These are phyloP conservation scores for Scelioninae gen. 2 DNA, from an alignment of 2,888 invertebrate genomes.

Conservation along the genomic window DNA sequence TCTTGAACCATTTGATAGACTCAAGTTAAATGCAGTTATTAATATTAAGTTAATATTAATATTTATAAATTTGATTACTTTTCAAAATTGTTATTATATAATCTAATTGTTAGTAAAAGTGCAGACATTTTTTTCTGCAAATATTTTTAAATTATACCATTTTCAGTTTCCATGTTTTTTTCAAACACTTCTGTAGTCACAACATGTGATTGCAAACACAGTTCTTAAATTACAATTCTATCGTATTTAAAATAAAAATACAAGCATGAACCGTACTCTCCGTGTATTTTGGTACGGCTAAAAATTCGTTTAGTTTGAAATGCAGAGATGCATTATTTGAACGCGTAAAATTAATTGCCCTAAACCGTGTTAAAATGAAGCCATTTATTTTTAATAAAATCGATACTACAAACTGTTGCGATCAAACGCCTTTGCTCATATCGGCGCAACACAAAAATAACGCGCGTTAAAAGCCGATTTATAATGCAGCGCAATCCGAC, in stretches of 20 bases:
- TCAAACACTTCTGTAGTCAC: slow-evolving; percentile 25
- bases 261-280: not conserved
- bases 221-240: slow-evolving; percentile 17
- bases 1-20: too few relatives aligned
- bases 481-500: slow-evolving; percentile 44
- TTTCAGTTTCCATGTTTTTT: slow-evolving; percentile 3
- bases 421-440: slow-evolving; percentile 12
- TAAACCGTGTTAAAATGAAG: slow-evolving; percentile 2
- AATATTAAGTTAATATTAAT: too few relatives aligned
- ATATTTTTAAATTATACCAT: slow-evolving; percentile 22
- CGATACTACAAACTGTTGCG: slow-evolving; percentile 18
- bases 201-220: slow-evolving; percentile 6
- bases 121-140: not conserved
- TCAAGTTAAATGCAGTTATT: too few relatives aligned
- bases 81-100: too few relatives aligned
- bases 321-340: not conserved
- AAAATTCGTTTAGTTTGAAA: not conserved
- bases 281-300: not conserved
- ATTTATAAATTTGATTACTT: too few relatives aligned
- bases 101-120: too few relatives aligned
- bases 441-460: slow-evolving; percentile 26
- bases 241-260: slow-evolving; percentile 8
- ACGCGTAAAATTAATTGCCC: slow-evolving; percentile 16
- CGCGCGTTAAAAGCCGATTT: slow-evolving; percentile 32
- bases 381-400: slow-evolving; percentile 38